These are phyloP conservation scores for Apoderus coryli DNA, from an alignment of 2,888 invertebrate species.

Conservation along the genomic window DNA sequence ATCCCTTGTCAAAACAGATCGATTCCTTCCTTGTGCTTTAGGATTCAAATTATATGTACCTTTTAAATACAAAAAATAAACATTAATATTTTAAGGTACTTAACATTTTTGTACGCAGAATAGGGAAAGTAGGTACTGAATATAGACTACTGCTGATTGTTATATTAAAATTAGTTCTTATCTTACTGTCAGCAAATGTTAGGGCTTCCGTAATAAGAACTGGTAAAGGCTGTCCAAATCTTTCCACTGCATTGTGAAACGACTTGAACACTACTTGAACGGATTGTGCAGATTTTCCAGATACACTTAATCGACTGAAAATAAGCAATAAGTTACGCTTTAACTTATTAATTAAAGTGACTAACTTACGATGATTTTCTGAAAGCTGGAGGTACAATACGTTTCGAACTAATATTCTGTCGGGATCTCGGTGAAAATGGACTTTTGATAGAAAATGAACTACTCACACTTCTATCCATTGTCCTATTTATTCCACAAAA, in stretches of 20 bases:
- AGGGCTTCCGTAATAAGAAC: conserved; percentile 81
- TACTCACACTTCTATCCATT: conserved; percentile 20
- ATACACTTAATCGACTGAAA: conserved; percentile 39
- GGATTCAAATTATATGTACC: not conserved
- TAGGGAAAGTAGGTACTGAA: too few species aligned
- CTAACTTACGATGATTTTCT: conserved; percentile 29
- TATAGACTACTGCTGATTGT: too few species aligned
- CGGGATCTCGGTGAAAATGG: conserved; percentile 28
- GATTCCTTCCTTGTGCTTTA: too few species aligned
- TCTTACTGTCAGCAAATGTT: conserved; percentile 57
- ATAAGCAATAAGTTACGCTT: conserved; percentile 4
- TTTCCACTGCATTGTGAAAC: conserved; percentile 57
- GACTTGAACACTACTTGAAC: conserved; percentile 66
- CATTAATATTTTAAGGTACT: too few species aligned
- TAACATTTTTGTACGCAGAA: too few species aligned
- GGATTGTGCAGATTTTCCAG: conserved; percentile 48
- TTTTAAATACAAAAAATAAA: too few species aligned
- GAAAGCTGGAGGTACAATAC: conserved; percentile 23
- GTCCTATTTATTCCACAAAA: too few species aligned
- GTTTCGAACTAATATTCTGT: conserved; percentile 22
- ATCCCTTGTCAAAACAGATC: too few species aligned
- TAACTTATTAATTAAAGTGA: conserved; percentile 5
- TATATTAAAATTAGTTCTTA: conserved; percentile 3
- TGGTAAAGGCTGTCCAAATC: conserved; percentile 68
- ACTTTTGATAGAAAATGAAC: conserved; percentile 18